Percentiles rank a stretch among this genome's conserved stretches.
Conservation (phyloP, 1,140 invertebrate genomes). For the Melitaea cinxia region DNA sequence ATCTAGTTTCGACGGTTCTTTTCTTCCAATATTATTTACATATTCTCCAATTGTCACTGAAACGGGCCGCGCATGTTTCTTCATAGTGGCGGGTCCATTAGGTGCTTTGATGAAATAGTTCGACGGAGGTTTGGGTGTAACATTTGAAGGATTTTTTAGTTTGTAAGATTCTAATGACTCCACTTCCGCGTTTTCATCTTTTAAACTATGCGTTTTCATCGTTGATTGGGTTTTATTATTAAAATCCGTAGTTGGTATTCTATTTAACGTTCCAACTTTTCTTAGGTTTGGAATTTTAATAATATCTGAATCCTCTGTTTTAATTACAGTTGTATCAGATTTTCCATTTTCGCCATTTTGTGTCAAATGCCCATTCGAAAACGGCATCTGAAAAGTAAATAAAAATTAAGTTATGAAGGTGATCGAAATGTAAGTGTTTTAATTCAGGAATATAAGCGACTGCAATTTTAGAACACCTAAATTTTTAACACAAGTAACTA, state of each 20-base stretch:
- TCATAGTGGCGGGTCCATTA: slow-evolving; percentile 76
- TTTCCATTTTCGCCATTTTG: slow-evolving; percentile 52
- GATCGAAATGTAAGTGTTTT: too few relatives aligned
- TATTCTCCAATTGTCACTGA: slow-evolving; percentile 88
- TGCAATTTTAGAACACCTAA: too few relatives aligned
- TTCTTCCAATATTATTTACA: slow-evolving; percentile 80
- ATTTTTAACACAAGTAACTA: too few relatives aligned
- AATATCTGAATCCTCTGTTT: slow-evolving; percentile 47
- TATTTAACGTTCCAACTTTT: slow-evolving; percentile 60
- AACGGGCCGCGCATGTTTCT: slow-evolving; percentile 77
- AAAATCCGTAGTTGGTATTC: slow-evolving; percentile 86
- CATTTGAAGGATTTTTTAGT: slow-evolving; percentile 83
- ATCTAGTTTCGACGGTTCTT: slow-evolving; percentile 86
- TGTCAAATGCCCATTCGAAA: slow-evolving; percentile 57
- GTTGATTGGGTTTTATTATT: slow-evolving; percentile 70
- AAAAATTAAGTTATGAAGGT: neutral
- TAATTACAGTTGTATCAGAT: slow-evolving; percentile 20
- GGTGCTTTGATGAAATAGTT: slow-evolving; percentile 84
- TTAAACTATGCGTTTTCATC: slow-evolving; percentile 80
- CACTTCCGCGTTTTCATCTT: slow-evolving; percentile 82
- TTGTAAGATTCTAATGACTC: slow-evolving; percentile 88
- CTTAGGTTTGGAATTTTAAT: slow-evolving; percentile 53
- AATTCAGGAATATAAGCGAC: too few relatives aligned
- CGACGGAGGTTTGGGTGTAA: slow-evolving; percentile 84
- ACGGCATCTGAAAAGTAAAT: slow-evolving; percentile 61